Conservation (phyloP, 2,888 invertebrate species). For the Cetonia aurata region DNA sequence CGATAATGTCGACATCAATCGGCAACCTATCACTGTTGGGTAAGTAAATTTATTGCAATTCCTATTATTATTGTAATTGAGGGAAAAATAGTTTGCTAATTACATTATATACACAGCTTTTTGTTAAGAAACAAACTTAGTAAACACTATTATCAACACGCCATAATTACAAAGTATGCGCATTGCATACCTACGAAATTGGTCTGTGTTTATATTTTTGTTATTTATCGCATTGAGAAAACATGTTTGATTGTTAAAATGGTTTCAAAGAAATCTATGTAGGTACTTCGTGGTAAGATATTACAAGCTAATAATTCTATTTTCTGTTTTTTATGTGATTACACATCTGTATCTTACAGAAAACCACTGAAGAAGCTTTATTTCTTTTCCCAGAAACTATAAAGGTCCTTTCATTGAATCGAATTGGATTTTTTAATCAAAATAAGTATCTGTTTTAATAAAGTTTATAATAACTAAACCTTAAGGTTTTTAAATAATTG, state of each 20-base stretch:
- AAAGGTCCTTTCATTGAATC: background rate
- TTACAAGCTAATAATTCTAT: background rate
- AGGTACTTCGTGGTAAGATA: background rate
- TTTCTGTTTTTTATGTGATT: no score
- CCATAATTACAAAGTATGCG: constrained; percentile 9
- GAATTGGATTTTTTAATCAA: no score
- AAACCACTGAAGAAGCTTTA: background rate
- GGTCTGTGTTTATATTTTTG: constrained; percentile 31
- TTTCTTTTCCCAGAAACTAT: background rate
- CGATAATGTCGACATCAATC: constrained; percentile 74
- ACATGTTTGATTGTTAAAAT: constrained; percentile 28
- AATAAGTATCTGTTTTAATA: no score
- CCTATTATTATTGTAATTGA: constrained; percentile 11
- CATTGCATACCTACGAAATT: constrained; percentile 15
- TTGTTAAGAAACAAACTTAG: no score
- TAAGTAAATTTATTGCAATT: constrained; percentile 62
- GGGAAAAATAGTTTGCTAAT: constrained; percentile 37
- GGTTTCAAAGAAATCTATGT: constrained; percentile 7
- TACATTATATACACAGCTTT: constrained; percentile 29
- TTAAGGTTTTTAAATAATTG: no score
- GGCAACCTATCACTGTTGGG: constrained; percentile 76
- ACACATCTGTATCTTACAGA: no score
- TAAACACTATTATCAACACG: constrained; percentile 15
- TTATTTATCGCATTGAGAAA: constrained; percentile 15
- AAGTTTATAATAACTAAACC: no score